Evolutionary conservation across 2,888 invertebrate genomes (phyloP), one percentile per base, ranked within the genome.

Genomic region (Lasioglossum marginatum): DNA sequence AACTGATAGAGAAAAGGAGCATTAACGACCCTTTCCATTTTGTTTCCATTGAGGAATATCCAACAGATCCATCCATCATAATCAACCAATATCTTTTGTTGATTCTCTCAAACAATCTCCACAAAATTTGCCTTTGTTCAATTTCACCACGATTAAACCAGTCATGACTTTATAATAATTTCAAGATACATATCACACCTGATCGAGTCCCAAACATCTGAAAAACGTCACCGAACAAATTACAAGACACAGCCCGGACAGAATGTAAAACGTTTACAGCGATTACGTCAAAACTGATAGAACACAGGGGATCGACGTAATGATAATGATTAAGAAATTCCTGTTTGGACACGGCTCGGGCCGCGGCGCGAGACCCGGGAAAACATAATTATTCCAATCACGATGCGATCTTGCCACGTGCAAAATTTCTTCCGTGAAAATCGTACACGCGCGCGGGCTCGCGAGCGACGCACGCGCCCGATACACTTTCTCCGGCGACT

Each of bases 401-500:
- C 48, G 75, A 76, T 75, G n/a, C n/a, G 74, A 81, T 78, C 52
- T 72, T 31, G 77, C 19, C 79, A 79, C 75, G 70, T 73, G 79
- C 77, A 75, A 89, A 83, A 85, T 88, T 82, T 79, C 60, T 68
- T 70, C 37, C 84, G 75, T 45, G 90, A 79, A 86, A 88, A 86
- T 82, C 74, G 72, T 76, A 52, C 82, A 52, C 57, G 78, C 16
- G 31, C 34, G 31, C 66, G 45, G 60, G 70, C 63, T 31, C 16
- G 52, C 52, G 8, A 31, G 16, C 48, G 48, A 27, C 77, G 57
- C 68, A 77, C 76, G 60, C 79, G 79, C 16, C 16, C 75, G 85
- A 84, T 82, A 91, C 91, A 89, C 90, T 90, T 90, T 90, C 91
- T 86, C 91, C 80, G 68, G 31, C 68, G 76, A 84, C 71, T 72